Evolutionary conservation across 2,888 invertebrate species (phyloP).

Genomic region (Lycia hirtaria): DNA sequence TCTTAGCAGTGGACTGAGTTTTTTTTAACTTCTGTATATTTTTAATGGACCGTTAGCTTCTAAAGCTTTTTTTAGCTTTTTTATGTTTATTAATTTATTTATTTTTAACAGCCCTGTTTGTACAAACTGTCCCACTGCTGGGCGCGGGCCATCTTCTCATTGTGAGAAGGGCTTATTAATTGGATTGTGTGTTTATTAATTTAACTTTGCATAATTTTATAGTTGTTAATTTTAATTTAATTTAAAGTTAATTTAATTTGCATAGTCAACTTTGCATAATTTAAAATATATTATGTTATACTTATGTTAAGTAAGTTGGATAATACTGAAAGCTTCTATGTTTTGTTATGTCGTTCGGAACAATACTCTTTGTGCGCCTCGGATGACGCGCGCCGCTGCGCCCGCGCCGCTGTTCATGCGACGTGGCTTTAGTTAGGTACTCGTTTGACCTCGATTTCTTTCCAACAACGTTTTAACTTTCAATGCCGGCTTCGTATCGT

Average conservation of each 20-base stretch:
- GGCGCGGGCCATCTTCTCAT: too few species aligned
- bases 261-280: neutral
- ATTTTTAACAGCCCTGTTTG: too few species aligned
- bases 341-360: conserved; percentile 6
- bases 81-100: too few species aligned
- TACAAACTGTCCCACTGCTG: too few species aligned
- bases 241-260: neutral
- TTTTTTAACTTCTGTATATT: neutral
- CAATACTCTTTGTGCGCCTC: conserved; percentile 10
- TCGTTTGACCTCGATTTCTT: conserved; percentile 85
- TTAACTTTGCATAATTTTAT: too few species aligned
- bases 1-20: too few species aligned
- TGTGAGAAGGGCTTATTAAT: too few species aligned
- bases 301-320: neutral
- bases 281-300: neutral
- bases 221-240: neutral
- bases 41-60: neutral
- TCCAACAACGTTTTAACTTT: conserved; percentile 71
- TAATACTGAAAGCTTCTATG: conserved; percentile 4
- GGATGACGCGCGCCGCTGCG: conserved; percentile 1
- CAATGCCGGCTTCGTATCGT: conserved; percentile 72
- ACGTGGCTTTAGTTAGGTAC: conserved; percentile 71
- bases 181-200: too few species aligned
- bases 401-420: conserved; percentile 39
- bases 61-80: neutral